Conservation (phyloP, 2,113 vertebrate species). For the cattle (Bos taurus) region DNA sequence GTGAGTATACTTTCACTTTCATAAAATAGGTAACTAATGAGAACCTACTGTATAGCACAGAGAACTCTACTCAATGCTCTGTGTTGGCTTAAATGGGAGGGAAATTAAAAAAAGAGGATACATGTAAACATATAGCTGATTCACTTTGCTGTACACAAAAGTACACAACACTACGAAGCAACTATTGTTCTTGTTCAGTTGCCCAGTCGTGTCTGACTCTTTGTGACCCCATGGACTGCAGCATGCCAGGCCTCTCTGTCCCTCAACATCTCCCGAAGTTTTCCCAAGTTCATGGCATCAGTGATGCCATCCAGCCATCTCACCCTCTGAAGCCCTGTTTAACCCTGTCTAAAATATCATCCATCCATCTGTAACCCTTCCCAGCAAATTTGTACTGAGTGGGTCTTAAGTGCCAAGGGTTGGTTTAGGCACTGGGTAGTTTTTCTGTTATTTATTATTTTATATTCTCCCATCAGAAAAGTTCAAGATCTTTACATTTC, state of each 20-base stretch:
- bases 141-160: neutral
- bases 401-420: neutral
- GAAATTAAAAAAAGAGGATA: neutral
- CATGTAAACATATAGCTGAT: neutral
- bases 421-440: neutral
- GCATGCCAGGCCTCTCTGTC: neutral
- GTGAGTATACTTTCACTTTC: rapidly evolving
- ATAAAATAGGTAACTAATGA: neutral
- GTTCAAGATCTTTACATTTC: neutral
- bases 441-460: neutral
- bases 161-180: neutral
- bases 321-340: neutral
- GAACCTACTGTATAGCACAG: neutral
- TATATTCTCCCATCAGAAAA: neutral
- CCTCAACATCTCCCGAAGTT: neutral
- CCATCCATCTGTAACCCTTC: neutral
- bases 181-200: neutral
- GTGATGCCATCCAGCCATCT: neutral
- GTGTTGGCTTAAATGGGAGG: neutral
- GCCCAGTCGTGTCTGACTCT: neutral
- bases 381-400: neutral
- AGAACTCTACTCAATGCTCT: neutral
- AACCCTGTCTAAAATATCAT: neutral
- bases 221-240: neutral
- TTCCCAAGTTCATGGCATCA: neutral